Evolutionary conservation across 1,140 invertebrate genomes (phyloP).

Genomic region (Sarcophaga bullata): DNA sequence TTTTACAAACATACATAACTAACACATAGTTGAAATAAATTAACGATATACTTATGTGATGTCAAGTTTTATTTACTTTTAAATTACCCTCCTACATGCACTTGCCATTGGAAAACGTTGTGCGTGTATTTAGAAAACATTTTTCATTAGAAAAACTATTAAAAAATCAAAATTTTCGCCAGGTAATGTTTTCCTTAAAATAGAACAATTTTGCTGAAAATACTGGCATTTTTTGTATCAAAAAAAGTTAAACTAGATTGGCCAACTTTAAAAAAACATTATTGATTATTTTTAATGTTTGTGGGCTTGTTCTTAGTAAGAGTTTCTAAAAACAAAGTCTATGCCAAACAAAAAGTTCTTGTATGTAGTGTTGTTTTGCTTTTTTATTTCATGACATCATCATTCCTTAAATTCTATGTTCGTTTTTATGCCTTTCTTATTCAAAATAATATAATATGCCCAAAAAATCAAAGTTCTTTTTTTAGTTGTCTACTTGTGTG

Average conservation of each 20-base stretch:
- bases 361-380: conserved; percentile 9
- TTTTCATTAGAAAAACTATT: background rate
- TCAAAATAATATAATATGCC: conserved; percentile 1
- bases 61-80: no score
- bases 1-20: no score
- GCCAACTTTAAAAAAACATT: background rate
- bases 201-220: background rate
- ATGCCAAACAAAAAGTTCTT: background rate
- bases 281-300: conserved; percentile 20
- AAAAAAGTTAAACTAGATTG: background rate
- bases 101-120: background rate
- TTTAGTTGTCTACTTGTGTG: background rate
- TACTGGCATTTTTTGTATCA: background rate
- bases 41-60: no score
- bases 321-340: background rate
- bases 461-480: conserved; percentile 2
- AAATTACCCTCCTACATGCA: background rate
- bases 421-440: no score
- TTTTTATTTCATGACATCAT: conserved; percentile 5
- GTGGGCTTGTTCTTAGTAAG: background rate
- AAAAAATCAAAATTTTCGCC: background rate
- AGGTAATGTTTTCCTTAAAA: background rate
- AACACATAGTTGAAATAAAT: no score
- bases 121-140: background rate
- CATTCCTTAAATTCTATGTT: background rate